These are phyloP conservation scores for Xylophagus ater DNA, from an alignment of 2,888 invertebrate species.

Conservation along the genomic window DNA sequence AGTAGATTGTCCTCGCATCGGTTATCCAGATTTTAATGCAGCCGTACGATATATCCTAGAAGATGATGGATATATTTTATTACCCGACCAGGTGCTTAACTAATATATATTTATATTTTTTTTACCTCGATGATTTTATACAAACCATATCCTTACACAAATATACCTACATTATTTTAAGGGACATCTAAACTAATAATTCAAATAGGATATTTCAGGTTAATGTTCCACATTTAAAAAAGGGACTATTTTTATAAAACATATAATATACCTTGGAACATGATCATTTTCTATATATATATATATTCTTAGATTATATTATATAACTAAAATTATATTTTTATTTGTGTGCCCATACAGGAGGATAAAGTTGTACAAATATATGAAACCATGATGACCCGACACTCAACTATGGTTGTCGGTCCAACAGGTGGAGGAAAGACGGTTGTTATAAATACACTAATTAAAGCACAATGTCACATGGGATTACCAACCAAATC, in stretches of 20 bases:
- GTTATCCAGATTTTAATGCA: slow-evolving; percentile 75
- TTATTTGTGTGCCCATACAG: slow-evolving; percentile 36
- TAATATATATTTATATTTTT: too few species aligned
- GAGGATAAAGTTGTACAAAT: slow-evolving; percentile 81
- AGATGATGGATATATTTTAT: slow-evolving; percentile 55
- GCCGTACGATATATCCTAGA: slow-evolving; percentile 59
- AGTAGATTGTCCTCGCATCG: slow-evolving; percentile 75
- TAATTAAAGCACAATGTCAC: slow-evolving; percentile 66
- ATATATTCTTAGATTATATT: too few species aligned
- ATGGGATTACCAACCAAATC: slow-evolving; percentile 71
- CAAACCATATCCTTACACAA: too few species aligned
- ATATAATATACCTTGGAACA: too few species aligned
- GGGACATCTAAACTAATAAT: too few species aligned
- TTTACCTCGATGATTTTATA: too few species aligned
- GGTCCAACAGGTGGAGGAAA: slow-evolving; percentile 92
- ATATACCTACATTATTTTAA: too few species aligned
- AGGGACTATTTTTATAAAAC: slow-evolving; percentile 1
- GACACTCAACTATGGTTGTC: slow-evolving; percentile 84
- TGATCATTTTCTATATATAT: too few species aligned
- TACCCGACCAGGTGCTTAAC: slow-evolving; percentile 62
- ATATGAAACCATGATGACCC: slow-evolving; percentile 91
- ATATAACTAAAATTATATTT: background rate
- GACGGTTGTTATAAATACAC: slow-evolving; percentile 66
- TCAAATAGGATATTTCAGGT: too few species aligned
- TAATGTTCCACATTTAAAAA: background rate